Evolutionary conservation across 2,888 invertebrate species (phyloP), one percentile per base, ranked within the genome.

Genomic region (Acleris holmiana): DNA sequence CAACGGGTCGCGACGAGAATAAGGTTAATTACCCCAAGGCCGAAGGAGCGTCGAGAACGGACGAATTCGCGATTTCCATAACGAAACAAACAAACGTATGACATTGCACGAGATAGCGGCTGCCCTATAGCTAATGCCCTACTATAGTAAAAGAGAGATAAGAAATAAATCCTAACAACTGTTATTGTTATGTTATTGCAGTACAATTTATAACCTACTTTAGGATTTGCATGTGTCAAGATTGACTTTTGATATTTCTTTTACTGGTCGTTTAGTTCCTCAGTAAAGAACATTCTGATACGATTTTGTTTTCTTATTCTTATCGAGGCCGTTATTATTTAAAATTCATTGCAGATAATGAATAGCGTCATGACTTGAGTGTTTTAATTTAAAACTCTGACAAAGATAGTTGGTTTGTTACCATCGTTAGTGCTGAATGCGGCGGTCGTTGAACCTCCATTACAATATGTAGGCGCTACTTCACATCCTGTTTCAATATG

Each of bases 21-120:
- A 86, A 86, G 88, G 88, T 88, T 88, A 88, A 90, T 88, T 87
- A 88, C 85, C 82, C 82, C 86, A 87, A 90, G 87, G 90, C 80
- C 88, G 83, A 74, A 74, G 83, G 79, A 80, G 73, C 74, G 84
- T 79, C 79, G 82, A 79, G 71, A 53, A 61, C 60, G 56, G 61
- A 54, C 54, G 47, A 56, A 50, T 69, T 60, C 70, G 60, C 67
- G 61, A 73, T 71, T 72, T 69, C 70, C 72, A 70, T 67, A 58
- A 74, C 76, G 75, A 76, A 81, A 77, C 73, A 72, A 77, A 77
- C 78, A 63, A 68, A 58, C 68, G 61, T 67, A 75, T 79, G 78
- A 77, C 67, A 77, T 75, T 76, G 72, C 73, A 76, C 17, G 29
- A 29, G 0, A 29, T 29, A 29, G 29, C 29, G 29, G 8, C 29